These are phyloP conservation scores for Drosophila baimaii DNA, from an alignment of 1,140 invertebrate species.

Conservation along the genomic window DNA sequence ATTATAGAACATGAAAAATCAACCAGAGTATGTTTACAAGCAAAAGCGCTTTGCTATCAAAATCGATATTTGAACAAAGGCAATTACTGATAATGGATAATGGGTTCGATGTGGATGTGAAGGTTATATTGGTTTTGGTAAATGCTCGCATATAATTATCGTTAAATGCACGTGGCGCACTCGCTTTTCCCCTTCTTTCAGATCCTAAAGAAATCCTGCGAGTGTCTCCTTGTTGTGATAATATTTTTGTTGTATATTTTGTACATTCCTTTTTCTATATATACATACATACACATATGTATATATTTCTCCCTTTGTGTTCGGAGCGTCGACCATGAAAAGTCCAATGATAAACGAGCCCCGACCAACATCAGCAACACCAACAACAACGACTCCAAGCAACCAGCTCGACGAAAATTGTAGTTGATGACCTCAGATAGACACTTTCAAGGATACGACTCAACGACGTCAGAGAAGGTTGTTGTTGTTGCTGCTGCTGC, in stretches of 20 bases:
- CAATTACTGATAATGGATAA: constrained; percentile 74
- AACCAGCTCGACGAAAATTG: constrained; percentile 60
- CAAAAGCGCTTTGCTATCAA: constrained; percentile 61
- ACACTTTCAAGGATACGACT: constrained; percentile 74
- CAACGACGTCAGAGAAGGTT: constrained; percentile 46
- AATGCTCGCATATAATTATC: constrained; percentile 65
- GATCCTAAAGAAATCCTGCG: constrained; percentile 15
- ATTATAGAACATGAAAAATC: constrained; percentile 10
- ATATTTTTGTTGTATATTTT: constrained; percentile 1
- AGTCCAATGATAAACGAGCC: constrained; percentile 60
- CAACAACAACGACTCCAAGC: constrained; percentile 23
- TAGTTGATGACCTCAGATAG: constrained; percentile 81
- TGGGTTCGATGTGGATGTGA: constrained; percentile 8
- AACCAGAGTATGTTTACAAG: constrained; percentile 42
- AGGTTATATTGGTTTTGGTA: constrained; percentile 19
- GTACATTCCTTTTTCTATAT: background rate
- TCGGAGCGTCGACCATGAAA: constrained; percentile 50
- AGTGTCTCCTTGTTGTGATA: background rate
- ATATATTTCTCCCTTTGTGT: constrained; percentile 22
- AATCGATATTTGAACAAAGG: constrained; percentile 76
- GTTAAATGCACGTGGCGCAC: constrained; percentile 55
- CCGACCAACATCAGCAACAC: constrained; percentile 27
- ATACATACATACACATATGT: constrained; percentile 4
- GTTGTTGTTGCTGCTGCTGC: constrained; percentile 15
- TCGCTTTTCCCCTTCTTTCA: background rate